Evolutionary conservation across 2,888 invertebrate species (phyloP).

Genomic region (Diaphora mendica): DNA sequence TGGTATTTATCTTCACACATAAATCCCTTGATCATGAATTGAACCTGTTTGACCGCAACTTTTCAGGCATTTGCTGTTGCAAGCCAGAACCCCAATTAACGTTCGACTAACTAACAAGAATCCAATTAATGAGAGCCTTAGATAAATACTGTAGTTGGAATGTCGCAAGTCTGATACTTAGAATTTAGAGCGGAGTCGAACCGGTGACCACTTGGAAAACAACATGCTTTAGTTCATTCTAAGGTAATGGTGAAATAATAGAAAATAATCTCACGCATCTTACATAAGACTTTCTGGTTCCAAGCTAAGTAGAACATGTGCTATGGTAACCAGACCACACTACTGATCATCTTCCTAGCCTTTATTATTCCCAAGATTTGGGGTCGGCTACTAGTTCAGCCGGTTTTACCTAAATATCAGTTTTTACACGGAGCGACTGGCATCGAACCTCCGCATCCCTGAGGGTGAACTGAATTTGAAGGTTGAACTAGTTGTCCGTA

Average conservation of each 20-base stretch:
- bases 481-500: no score
- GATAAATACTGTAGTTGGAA: constrained; percentile 11
- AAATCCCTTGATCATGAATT: not conserved
- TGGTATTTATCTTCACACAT: not conserved
- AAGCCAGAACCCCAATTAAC: constrained; percentile 9
- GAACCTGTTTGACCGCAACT: not conserved
- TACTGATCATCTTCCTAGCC: no score
- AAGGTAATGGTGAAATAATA: constrained; percentile 10
- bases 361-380: no score
- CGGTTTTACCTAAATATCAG: no score
- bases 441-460: no score
- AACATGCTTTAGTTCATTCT: constrained; percentile 39
- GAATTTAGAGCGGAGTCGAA: constrained; percentile 8
- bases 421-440: no score
- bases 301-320: no score
- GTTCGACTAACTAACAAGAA: constrained; percentile 18
- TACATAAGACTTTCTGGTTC: no score
- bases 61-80: not conserved
- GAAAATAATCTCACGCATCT: no score
- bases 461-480: no score
- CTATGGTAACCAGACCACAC: no score
- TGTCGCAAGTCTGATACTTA: constrained; percentile 10
- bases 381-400: no score
- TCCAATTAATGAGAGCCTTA: constrained; percentile 20
- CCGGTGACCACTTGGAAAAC: constrained; percentile 7